Conservation (phyloP, 2,888 invertebrate genomes). For the Julus scanicus region DNA sequence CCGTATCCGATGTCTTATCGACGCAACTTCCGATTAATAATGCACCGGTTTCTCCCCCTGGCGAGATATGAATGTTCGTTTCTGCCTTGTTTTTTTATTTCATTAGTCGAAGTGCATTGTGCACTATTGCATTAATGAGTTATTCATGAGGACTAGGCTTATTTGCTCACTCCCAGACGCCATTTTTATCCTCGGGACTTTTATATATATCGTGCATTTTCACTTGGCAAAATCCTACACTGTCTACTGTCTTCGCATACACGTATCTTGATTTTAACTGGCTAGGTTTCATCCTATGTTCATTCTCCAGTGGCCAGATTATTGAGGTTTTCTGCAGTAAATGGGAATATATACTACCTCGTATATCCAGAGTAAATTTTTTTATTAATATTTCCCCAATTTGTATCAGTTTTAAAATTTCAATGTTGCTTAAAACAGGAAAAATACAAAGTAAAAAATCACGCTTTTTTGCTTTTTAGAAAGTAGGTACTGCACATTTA, state of each 20-base stretch:
- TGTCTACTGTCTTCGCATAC: too few species aligned
- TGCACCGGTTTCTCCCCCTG: constrained; percentile 28
- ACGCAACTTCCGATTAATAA: constrained; percentile 47
- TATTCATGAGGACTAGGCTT: constrained; percentile 18
- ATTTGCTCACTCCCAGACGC: constrained; percentile 37
- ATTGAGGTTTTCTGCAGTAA: too few species aligned
- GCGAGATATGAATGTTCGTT: constrained; percentile 45
- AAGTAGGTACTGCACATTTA: too few species aligned
- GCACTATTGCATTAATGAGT: constrained; percentile 45
- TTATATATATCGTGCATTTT: constrained; percentile 25
- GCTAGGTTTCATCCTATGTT: not conserved
- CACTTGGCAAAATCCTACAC: not conserved
- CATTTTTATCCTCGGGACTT: constrained; percentile 31
- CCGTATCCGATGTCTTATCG: constrained; percentile 45
- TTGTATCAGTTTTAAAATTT: too few species aligned
- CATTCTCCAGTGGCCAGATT: not conserved
- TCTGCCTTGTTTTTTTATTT: constrained; percentile 29
- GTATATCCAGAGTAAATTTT: too few species aligned
- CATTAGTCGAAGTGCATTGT: constrained; percentile 39
- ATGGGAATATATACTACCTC: too few species aligned
- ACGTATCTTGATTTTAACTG: not conserved
- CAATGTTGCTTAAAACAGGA: too few species aligned
- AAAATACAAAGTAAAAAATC: too few species aligned
- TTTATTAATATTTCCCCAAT: too few species aligned
- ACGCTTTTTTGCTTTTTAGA: too few species aligned